Percentiles rank a stretch among this genome's conserved stretches.
phyloP scores from a whole-genome alignment of 2,888 invertebrate genomes.

The Diplolepis rosae region DNA sequence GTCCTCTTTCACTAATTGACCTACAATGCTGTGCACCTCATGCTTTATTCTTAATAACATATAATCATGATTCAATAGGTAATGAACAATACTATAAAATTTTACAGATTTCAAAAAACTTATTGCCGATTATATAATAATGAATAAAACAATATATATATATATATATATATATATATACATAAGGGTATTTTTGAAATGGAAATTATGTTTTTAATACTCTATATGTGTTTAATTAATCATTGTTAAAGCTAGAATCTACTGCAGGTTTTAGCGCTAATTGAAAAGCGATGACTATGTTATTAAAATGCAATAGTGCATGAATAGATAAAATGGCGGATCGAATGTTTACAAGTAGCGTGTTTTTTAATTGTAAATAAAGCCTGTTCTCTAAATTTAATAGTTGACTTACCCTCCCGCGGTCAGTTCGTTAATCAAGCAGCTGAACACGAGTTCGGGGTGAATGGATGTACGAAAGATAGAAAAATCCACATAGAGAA shows the following conservation, averaged over 20 bases:
- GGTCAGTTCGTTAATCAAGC: slow-evolving; percentile 90
- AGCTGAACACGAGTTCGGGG: slow-evolving; percentile 78
- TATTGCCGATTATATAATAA: neutral
- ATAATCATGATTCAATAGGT: neutral
- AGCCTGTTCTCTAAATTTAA: slow-evolving; percentile 52
- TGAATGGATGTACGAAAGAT: slow-evolving; percentile 71
- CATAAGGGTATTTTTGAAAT: neutral
- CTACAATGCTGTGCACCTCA: neutral
- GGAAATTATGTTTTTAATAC: too few relatives aligned
- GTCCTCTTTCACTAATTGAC: slow-evolving; percentile 1
- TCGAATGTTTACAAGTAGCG: slow-evolving; percentile 58
- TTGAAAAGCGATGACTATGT: slow-evolving; percentile 5
- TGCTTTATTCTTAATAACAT: neutral
- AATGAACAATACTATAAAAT: neutral
- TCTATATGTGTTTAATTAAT: too few relatives aligned
- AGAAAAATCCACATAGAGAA: slow-evolving; percentile 73
- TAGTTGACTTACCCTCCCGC: slow-evolving; percentile 84
- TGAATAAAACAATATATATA: too few relatives aligned
- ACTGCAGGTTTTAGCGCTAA: neutral
- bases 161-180: too few relatives aligned
- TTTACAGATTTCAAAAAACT: too few relatives aligned
- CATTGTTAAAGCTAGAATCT: neutral
- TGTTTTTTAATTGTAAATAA: slow-evolving; percentile 61
- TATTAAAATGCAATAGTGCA: slow-evolving; percentile 38
- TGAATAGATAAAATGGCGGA: slow-evolving; percentile 46